A percentile compares a stretch with the other conserved stretches of the same genome.
These are phyloP conservation scores for Metellina segmentata DNA, from an alignment of 2,888 invertebrate species.

Conservation along the genomic window DNA sequence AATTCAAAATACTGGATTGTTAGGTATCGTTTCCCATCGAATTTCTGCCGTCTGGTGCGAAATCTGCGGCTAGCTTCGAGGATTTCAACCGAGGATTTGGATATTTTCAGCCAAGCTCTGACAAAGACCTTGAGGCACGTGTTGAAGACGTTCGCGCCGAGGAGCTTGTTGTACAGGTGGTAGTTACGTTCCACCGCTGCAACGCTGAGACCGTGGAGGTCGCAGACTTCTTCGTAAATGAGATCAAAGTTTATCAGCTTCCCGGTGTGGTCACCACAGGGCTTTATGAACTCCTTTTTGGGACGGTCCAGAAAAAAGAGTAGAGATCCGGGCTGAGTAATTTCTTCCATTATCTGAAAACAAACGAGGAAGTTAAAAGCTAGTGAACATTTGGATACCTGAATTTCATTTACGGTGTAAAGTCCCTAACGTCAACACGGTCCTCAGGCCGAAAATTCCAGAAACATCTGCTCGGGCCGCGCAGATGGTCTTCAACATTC, in stretches of 20 bases:
- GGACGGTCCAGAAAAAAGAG: conserved; percentile 11
- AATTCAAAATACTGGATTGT: no score
- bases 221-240: conserved; percentile 15
- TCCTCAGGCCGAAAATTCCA: no score
- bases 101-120: background rate
- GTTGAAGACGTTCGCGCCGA: background rate
- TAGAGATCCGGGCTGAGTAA: background rate
- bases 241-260: background rate
- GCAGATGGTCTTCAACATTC: no score
- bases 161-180: background rate
- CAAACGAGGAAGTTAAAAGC: background rate
- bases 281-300: background rate
- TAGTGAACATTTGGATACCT: no score
- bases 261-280: background rate
- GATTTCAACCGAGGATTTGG: no score
- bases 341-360: background rate
- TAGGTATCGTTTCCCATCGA: no score
- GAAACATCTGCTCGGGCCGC: no score
- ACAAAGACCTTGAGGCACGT: conserved; percentile 3
- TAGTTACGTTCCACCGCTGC: background rate
- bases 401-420: no score
- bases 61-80: no score
- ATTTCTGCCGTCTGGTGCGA: no score
- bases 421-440: no score
- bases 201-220: background rate